A percentile compares a stretch with the other conserved stretches of the same genome.
These are phyloP conservation scores for Pseudopipra pipra DNA, from an alignment of 2,113 vertebrate species.

Conservation along the genomic window DNA sequence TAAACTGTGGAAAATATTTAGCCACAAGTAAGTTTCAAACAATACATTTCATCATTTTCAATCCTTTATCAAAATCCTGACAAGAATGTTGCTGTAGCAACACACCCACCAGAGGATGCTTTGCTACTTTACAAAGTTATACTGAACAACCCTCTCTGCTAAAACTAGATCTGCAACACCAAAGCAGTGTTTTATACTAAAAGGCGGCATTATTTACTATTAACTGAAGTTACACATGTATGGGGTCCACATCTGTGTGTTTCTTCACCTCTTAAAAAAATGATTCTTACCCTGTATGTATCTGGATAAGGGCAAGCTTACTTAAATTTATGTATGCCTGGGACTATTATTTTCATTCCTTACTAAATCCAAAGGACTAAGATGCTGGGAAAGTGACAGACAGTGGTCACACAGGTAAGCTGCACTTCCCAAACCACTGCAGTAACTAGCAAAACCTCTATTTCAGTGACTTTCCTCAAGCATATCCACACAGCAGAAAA, in stretches of 20 bases:
- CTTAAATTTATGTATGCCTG: neutral
- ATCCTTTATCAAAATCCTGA: neutral
- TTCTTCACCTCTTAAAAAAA: neutral
- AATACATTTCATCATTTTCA: neutral
- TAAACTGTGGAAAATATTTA: neutral
- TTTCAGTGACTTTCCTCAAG: neutral
- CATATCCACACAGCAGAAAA: neutral
- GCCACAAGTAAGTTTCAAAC: neutral
- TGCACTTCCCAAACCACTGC: neutral
- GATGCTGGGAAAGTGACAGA: neutral
- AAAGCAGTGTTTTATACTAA: neutral
- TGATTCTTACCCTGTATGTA: neutral
- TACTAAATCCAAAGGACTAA: neutral
- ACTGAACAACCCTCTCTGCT: neutral
- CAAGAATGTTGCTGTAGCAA: neutral
- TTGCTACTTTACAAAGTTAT: neutral
- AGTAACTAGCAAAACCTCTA: neutral
- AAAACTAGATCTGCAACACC: neutral
- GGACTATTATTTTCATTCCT: neutral
- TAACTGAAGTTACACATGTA: neutral
- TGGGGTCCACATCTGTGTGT: neutral
- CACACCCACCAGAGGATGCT: neutral
- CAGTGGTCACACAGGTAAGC: neutral
- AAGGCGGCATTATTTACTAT: neutral
- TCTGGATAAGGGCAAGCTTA: neutral